Evolutionary conservation across 2,888 invertebrate genomes (phyloP).

Genomic region (Chrysodeixis includens): DNA sequence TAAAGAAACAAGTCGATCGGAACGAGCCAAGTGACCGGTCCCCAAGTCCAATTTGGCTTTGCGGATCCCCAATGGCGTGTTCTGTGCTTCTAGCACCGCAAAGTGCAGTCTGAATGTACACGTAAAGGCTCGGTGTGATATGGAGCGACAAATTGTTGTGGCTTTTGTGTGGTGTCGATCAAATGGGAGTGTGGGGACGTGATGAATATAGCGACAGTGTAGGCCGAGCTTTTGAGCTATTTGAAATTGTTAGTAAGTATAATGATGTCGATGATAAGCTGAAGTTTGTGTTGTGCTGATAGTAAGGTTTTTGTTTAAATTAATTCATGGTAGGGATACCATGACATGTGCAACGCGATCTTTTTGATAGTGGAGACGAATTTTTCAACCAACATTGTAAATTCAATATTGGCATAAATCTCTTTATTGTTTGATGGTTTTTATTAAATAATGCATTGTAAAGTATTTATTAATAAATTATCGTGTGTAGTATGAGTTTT

Average conservation of each 20-base stretch:
- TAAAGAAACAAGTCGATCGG: conserved; percentile 67
- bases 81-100: conserved; percentile 66
- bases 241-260: neutral
- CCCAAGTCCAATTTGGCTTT: conserved; percentile 74
- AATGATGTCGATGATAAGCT: neutral
- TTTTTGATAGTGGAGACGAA: no score
- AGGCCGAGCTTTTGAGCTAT: neutral
- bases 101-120: conserved; percentile 64
- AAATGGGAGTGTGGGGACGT: conserved; percentile 34
- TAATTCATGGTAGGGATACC: no score
- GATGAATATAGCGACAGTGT: conserved; percentile 27
- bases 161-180: conserved; percentile 48
- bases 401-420: no score
- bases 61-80: conserved; percentile 68
- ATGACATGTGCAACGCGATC: no score
- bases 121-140: conserved; percentile 55
- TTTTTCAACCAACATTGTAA: no score
- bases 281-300: neutral
- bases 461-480: no score
- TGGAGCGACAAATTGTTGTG: conserved; percentile 53
- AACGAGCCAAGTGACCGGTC: conserved; percentile 66
- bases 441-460: no score
- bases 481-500: no score
- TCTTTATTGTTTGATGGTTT: no score
- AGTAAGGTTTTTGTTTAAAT: neutral